phyloP scores from a whole-genome alignment of 2,113 vertebrate genomes.

The Brienomyrus brachyistius region DNA sequence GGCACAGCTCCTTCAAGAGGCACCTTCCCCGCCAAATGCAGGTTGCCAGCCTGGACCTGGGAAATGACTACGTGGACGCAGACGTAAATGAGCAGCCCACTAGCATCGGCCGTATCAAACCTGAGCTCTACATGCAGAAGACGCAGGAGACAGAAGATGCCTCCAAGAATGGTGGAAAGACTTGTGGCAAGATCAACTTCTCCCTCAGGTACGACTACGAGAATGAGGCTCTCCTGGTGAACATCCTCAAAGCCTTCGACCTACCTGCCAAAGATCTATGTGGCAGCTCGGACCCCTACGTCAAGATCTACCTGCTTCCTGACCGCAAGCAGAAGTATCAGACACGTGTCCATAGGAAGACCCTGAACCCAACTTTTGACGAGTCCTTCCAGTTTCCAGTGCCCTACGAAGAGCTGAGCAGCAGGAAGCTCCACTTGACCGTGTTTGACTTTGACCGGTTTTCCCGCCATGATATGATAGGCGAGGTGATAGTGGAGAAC shows the following conservation, averaged over 20 bases:
- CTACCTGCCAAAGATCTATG: slow-evolving; percentile 97
- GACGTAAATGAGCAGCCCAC: slow-evolving; percentile 69
- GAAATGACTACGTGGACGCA: slow-evolving; percentile 64
- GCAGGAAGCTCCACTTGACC: slow-evolving; percentile 72
- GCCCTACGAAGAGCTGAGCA: slow-evolving; percentile 66
- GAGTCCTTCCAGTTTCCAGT: slow-evolving; percentile 90
- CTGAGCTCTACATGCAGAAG: slow-evolving; percentile 87
- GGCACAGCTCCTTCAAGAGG: slow-evolving; percentile 91
- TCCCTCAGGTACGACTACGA: slow-evolving; percentile 93
- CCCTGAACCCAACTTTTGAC: slow-evolving; percentile 87
- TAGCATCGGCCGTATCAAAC: slow-evolving; percentile 87
- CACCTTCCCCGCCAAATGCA: slow-evolving; percentile 90
- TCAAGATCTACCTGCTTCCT: slow-evolving; percentile 95
- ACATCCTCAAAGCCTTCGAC: slow-evolving; percentile 85
- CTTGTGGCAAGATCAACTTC: slow-evolving; percentile 91
- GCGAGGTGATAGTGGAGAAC: slow-evolving; percentile 76
- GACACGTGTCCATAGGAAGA: slow-evolving; percentile 95
- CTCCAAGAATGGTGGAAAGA: slow-evolving; percentile 73
- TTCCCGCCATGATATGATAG: slow-evolving; percentile 77
- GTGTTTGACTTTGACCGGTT: slow-evolving; percentile 79
- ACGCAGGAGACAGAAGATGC: slow-evolving; percentile 73
- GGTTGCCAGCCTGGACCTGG: slow-evolving; percentile 78
- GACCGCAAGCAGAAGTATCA: slow-evolving; percentile 97
- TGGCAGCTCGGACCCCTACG: slow-evolving; percentile 94
- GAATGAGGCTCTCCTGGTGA: slow-evolving; percentile 80